phyloP scores from a whole-genome alignment of 2,797 vertebrate genomes.

The Austrolebias charrua region DNA sequence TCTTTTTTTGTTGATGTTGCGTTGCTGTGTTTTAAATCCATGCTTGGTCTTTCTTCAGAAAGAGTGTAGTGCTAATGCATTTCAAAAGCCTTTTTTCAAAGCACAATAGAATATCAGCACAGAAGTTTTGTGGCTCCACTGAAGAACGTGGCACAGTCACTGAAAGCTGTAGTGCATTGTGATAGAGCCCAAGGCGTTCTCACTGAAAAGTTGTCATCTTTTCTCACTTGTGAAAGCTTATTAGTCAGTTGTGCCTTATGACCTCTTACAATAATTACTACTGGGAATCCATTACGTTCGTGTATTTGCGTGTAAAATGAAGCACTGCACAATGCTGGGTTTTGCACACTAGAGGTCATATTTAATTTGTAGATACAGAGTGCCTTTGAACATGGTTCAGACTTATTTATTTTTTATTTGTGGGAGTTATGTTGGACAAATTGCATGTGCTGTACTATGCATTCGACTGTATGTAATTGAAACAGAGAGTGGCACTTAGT shows the following conservation, averaged over 20 bases:
- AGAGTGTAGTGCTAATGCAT: conserved; percentile 80
- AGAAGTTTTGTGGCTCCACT: conserved; percentile 78
- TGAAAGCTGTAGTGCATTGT: conserved; percentile 67
- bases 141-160: conserved; percentile 72
- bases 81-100: conserved; percentile 79
- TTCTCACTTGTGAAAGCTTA: conserved; percentile 60
- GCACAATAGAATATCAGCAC: conserved; percentile 75
- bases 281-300: conserved; percentile 36
- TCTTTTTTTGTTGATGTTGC: conserved; percentile 42
- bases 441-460: conserved; percentile 52
- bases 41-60: conserved; percentile 78
- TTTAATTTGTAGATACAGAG: not conserved
- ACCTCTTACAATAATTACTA: conserved; percentile 60
- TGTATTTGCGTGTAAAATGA: too few relatives aligned
- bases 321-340: not conserved
- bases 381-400: conserved; percentile 25
- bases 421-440: conserved; percentile 19
- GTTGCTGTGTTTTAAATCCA: conserved; percentile 77
- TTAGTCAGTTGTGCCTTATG: conserved; percentile 39
- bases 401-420: conserved; percentile 15
- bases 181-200: conserved; percentile 51
- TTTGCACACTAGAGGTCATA: conserved; percentile 13
- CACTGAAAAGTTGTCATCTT: conserved; percentile 54
- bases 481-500: conserved; percentile 48
- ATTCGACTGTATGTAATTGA: conserved; percentile 61